These are phyloP conservation scores for Margarornis squamiger DNA, from an alignment of 2,797 vertebrate genomes.

Conservation along the genomic window DNA sequence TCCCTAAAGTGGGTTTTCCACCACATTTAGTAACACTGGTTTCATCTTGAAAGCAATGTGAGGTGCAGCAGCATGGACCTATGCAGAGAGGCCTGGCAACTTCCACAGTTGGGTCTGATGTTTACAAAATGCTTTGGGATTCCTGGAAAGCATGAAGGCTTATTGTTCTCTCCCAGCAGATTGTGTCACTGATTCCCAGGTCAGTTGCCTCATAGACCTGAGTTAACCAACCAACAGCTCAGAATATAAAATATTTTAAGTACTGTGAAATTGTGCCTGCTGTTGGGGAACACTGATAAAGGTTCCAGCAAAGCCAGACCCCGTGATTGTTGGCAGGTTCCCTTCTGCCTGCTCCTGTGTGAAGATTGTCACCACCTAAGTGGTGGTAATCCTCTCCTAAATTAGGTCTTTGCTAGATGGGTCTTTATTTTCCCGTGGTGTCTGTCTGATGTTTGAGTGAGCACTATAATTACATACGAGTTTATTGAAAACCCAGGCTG, in stretches of 20 bases:
- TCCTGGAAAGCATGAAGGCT: constrained; percentile 34
- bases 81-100: neutral
- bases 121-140: constrained; percentile 17
- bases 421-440: neutral
- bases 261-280: neutral
- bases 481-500: neutral
- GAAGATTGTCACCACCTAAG: neutral
- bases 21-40: neutral
- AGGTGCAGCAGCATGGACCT: neutral
- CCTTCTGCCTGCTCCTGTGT: neutral
- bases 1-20: neutral
- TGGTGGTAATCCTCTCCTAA: neutral
- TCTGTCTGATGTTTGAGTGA: neutral
- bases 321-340: neutral
- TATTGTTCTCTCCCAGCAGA: constrained; percentile 1
- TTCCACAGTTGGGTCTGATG: neutral
- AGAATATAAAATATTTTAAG: constrained; percentile 15
- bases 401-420: neutral
- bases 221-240: neutral
- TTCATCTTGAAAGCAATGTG: neutral
- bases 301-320: neutral
- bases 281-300: neutral
- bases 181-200: constrained; percentile 30
- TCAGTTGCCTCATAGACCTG: constrained; percentile 23
- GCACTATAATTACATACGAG: neutral